phyloP scores from a whole-genome alignment of 2,113 vertebrate genomes.

The Apteryx owenii region DNA sequence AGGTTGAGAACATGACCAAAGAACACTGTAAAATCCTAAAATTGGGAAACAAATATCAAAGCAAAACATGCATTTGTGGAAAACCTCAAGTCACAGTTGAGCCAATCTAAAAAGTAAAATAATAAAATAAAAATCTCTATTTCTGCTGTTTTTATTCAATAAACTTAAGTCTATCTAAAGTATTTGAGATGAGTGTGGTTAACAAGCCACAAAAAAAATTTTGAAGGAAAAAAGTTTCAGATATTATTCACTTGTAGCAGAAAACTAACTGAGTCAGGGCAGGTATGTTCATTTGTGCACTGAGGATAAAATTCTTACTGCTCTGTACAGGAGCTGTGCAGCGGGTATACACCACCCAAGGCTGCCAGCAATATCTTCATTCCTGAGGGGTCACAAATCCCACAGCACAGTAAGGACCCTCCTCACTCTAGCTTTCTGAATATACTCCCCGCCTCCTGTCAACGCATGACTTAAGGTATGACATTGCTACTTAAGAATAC shows the following conservation, averaged over 20 bases:
- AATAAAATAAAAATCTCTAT: neutral
- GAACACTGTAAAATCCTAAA: neutral
- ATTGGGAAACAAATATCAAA: neutral
- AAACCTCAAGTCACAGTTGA: neutral
- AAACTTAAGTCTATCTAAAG: neutral
- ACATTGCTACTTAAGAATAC: neutral
- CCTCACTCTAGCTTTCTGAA: neutral
- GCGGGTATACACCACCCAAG: neutral
- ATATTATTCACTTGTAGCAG: neutral
- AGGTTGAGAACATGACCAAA: neutral
- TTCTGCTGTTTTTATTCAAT: neutral
- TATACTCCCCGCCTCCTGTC: neutral
- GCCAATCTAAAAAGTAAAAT: neutral
- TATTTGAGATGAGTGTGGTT: neutral
- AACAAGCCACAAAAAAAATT: neutral
- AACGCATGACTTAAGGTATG: neutral
- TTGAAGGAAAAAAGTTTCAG: neutral
- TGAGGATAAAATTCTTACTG: neutral
- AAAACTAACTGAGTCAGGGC: neutral
- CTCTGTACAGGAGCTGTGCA: neutral
- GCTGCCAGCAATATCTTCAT: neutral
- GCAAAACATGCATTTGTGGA: neutral
- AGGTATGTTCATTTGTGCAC: neutral
- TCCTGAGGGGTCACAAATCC: neutral
- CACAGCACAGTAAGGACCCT: neutral